Percentiles rank a stretch among this genome's conserved stretches.
phyloP scores from a whole-genome alignment of 2,113 vertebrate species.

The Pangasianodon gigas region DNA sequence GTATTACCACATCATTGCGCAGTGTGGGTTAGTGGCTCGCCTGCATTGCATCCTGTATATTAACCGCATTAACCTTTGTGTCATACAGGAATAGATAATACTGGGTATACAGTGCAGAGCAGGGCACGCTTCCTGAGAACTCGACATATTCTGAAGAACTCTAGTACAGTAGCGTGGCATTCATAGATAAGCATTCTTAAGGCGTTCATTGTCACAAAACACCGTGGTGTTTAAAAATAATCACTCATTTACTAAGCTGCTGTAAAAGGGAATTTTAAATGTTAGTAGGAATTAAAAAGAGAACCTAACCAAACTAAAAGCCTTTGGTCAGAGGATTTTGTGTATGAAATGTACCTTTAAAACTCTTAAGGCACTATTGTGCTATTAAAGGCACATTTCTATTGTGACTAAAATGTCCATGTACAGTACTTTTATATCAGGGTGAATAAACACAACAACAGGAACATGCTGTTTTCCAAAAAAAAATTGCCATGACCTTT shows the following conservation, averaged over 20 bases:
- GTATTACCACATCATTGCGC: slow-evolving; percentile 55
- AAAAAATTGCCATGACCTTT: neutral
- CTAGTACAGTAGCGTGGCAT: neutral
- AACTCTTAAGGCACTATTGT: neutral
- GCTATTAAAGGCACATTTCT: neutral
- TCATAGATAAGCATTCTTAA: slow-evolving; percentile 7
- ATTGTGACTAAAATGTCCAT: neutral
- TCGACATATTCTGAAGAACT: slow-evolving; percentile 6
- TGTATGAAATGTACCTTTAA: neutral
- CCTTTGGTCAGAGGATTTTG: neutral
- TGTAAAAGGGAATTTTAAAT: neutral
- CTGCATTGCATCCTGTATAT: slow-evolving; percentile 49
- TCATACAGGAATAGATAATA: slow-evolving; percentile 21
- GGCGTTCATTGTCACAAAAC: neutral
- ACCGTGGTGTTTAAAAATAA: neutral
- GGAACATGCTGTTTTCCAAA: neutral
- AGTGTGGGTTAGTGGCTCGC: slow-evolving; percentile 52
- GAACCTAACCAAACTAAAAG: neutral
- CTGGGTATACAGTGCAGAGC: neutral
- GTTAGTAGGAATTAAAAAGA: neutral
- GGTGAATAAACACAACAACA: neutral
- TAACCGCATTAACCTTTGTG: slow-evolving; percentile 55
- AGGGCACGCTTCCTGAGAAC: slow-evolving; percentile 2
- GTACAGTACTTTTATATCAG: neutral
- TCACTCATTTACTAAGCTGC: neutral